Evolutionary conservation across 2,113 vertebrate species (phyloP), one percentile per base, ranked within the genome.

Genomic region (Chaetura pelagica): DNA sequence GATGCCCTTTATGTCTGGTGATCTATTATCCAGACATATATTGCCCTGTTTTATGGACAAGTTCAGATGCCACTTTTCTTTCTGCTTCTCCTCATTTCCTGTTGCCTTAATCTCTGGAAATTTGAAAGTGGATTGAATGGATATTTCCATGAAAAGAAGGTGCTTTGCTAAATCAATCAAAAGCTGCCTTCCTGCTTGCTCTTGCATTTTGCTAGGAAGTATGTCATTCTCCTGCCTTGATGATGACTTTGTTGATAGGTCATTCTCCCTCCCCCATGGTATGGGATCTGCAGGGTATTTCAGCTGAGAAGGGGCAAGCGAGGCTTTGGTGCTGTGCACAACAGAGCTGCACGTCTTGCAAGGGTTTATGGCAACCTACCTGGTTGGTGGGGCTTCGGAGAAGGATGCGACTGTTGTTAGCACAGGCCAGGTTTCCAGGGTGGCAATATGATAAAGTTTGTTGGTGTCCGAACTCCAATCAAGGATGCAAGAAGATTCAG

Each of bases 311-410:
- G 42, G 30, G 46, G 7, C 42, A 71, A 80, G 32, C 16, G 71
- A 49, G n/a, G 42, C 38, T 55, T 27, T 67, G 59, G n/a, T 54
- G 42, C 35, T 76, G n/a, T 6, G 15, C 4, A 1, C 17, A 15
- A 3, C 1, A 6, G 5, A 21, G 34, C 51, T 38, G 17, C 24
- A 7, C 40, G 35, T 82, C 55, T 78, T 52, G 26, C 0, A 2
- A 71, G 34, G 49, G 24, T 35, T 86, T 52, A 34, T 5, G 44
- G 64, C 64, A 86, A 15, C 24, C 10, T 15, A 38, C 2, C 15
- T 12, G 61, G 9, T 44, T 10, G 4, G 16, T 66, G 78, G 11
- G 27, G 42, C 40, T 79, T 76, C 16, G 6, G 40, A 35, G 61
- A 51, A 42, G 16, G 34, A 42, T 22, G 27, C 35, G 22, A 32